phyloP scores from a whole-genome alignment of 1,140 invertebrate species.

The Ostrea denselamellosa region DNA sequence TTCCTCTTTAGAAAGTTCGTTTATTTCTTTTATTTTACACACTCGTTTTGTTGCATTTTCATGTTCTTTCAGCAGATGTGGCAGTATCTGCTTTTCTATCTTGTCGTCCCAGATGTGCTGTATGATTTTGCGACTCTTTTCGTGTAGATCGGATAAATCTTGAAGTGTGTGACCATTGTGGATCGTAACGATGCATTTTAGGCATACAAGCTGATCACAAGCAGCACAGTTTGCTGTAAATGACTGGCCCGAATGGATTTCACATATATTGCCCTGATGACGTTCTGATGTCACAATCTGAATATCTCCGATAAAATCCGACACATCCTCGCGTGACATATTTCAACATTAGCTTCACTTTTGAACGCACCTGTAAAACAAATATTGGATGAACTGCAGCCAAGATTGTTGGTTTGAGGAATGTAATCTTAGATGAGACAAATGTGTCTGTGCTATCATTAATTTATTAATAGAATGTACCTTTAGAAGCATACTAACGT shows the following conservation, averaged over 20 bases:
- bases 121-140: background rate
- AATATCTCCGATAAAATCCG: background rate
- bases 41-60: background rate
- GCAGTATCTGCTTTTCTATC: background rate
- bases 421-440: background rate
- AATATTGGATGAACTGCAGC: background rate
- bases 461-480: background rate
- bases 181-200: background rate
- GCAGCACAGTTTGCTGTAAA: background rate
- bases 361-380: background rate
- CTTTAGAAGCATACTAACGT: background rate
- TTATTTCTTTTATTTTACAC: background rate
- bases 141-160: background rate
- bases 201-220: background rate
- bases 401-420: background rate
- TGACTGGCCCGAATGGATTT: background rate
- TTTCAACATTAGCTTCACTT: background rate
- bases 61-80: background rate
- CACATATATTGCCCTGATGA: background rate
- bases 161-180: slow-evolving; percentile 7
- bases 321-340: background rate
- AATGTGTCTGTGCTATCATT: background rate
- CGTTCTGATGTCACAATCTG: background rate
- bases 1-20: background rate
- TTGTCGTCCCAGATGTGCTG: background rate